A percentile compares a stretch with the other conserved stretches of the same genome.
phyloP scores from a whole-genome alignment of 2,797 vertebrate species.

The Anisognathus igniventris region DNA sequence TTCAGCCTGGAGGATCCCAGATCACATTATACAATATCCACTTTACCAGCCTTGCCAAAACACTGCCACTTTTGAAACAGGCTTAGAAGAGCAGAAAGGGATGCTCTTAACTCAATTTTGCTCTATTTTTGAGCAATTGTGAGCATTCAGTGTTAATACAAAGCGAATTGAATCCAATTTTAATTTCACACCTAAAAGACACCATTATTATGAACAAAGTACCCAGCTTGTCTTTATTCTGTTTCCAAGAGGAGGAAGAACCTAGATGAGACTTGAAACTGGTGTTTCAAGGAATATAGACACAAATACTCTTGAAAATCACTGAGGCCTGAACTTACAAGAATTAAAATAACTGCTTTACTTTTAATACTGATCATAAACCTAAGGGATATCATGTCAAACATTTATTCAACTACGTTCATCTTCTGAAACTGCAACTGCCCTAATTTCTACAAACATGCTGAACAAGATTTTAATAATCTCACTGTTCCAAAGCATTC shows the following conservation, averaged over 20 bases:
- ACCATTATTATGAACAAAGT: conserved; percentile 15
- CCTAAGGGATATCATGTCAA: neutral
- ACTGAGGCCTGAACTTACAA: neutral
- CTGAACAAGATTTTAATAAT: neutral
- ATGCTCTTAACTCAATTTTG: neutral
- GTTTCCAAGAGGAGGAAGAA: conserved; percentile 6
- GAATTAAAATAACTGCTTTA: neutral
- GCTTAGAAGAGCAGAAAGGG: neutral
- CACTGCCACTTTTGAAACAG: neutral
- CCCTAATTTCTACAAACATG: neutral
- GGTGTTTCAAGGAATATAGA: neutral
- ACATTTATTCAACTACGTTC: neutral
- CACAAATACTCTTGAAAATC: neutral
- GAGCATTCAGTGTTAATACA: conserved; percentile 12
- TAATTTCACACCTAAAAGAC: conserved; percentile 41
- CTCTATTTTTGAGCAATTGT: neutral
- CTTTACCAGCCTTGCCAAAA: neutral
- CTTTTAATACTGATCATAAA: neutral
- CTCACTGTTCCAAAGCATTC: neutral
- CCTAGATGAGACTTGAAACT: neutral
- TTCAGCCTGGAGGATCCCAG: neutral
- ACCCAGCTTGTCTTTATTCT: conserved; percentile 2
- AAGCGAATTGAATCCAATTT: conserved; percentile 24
- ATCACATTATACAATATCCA: neutral
- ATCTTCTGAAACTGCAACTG: neutral